A percentile compares a stretch with the other conserved stretches of the same genome.
phyloP scores from a whole-genome alignment of 2,888 invertebrate genomes.

The Metallyticus violacea region DNA sequence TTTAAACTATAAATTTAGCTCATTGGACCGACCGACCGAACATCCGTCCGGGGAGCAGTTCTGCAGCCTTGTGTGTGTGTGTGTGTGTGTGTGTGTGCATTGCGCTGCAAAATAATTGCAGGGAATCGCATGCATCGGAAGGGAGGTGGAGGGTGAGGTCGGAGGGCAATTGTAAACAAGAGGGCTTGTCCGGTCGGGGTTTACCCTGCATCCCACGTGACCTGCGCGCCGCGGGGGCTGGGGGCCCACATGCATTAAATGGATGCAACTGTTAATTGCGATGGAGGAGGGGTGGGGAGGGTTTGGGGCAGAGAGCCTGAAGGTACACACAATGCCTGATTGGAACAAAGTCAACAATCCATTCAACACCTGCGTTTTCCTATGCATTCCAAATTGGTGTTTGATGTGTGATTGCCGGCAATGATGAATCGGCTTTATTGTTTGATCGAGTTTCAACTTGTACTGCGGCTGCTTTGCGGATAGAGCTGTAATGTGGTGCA shows the following conservation, averaged over 20 bases:
- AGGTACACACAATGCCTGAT: slow-evolving; percentile 28
- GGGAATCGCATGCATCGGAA: slow-evolving; percentile 2
- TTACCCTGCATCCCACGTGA: slow-evolving; percentile 5
- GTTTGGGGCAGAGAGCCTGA: slow-evolving; percentile 19
- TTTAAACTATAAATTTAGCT: slow-evolving; percentile 19
- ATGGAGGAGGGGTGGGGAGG: not conserved
- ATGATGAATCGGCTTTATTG: slow-evolving; percentile 31
- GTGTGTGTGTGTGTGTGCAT: not conserved
- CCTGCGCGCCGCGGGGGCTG: not conserved
- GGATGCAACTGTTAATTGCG: slow-evolving; percentile 33
- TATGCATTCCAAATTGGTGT: slow-evolving; percentile 31
- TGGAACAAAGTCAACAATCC: slow-evolving; percentile 30
- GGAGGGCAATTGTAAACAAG: not conserved
- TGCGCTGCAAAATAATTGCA: slow-evolving; percentile 20
- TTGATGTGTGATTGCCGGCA: slow-evolving; percentile 28
- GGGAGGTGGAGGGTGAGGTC: not conserved
- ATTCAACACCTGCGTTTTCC: slow-evolving; percentile 32
- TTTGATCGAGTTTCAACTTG: slow-evolving; percentile 29
- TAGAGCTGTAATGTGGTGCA: not conserved
- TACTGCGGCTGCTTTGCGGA: slow-evolving; percentile 16
- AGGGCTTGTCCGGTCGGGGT: not conserved
- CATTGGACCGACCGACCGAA: not conserved
- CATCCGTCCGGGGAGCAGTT: not conserved
- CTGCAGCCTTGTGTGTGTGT: not conserved
- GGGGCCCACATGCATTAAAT: slow-evolving; percentile 24